A percentile compares a stretch with the other conserved stretches of the same genome.
Conservation (phyloP, 2,113 vertebrate species). For the Genyomyrus donnyi region DNA sequence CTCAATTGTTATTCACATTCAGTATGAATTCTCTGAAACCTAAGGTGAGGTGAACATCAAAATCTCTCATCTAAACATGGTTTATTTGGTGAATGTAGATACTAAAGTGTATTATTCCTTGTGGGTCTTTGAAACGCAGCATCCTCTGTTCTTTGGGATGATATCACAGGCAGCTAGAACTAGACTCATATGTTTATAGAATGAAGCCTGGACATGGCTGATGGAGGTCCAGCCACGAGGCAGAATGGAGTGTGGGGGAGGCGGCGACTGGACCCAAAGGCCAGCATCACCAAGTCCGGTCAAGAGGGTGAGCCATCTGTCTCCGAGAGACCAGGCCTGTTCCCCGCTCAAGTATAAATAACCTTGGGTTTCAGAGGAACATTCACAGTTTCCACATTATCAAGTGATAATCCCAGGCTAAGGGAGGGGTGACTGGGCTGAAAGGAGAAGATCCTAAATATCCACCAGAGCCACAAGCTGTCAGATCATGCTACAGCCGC, state of each 20-base stretch:
- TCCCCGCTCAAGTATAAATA: constrained; percentile 14
- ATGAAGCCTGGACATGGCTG: not conserved
- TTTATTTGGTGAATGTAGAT: not conserved
- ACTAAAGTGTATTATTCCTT: not conserved
- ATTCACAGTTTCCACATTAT: constrained; percentile 19
- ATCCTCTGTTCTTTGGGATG: not conserved
- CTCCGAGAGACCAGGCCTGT: not conserved
- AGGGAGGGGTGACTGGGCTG: not conserved
- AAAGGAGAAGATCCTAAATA: not conserved
- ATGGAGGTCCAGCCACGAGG: not conserved
- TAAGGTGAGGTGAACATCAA: not conserved
- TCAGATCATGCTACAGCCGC: not conserved
- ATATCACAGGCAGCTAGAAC: not conserved
- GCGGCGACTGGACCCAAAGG: not conserved
- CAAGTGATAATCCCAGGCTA: not conserved
- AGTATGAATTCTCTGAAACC: not conserved
- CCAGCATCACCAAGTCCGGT: not conserved
- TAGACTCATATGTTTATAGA: not conserved
- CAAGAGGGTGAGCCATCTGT: not conserved
- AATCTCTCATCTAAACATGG: not conserved
- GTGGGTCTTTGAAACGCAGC: not conserved
- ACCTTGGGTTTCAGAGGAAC: not conserved
- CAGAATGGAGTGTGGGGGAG: not conserved
- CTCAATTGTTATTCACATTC: not conserved
- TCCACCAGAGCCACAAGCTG: not conserved